A percentile compares a stretch with the other conserved stretches of the same genome.
Evolutionary conservation across 2,888 invertebrate species (phyloP).

Genomic region (Chironomus tentans): DNA sequence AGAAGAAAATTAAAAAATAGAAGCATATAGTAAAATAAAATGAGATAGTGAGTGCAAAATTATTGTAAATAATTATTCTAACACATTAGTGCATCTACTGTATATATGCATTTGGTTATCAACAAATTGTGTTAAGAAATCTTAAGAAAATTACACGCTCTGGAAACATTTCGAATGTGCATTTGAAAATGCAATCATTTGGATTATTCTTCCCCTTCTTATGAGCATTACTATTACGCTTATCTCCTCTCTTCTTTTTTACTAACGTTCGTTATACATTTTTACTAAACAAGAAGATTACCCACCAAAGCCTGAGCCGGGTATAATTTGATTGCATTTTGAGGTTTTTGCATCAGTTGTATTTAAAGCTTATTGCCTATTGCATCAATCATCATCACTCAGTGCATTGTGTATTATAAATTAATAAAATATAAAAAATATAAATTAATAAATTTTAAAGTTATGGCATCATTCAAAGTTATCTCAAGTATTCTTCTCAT

Average conservation of each 20-base stretch:
- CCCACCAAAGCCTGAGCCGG: not conserved
- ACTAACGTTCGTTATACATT: not conserved
- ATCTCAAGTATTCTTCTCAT: constrained; percentile 28
- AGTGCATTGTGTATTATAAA: constrained; percentile 3
- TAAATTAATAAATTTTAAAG: not conserved
- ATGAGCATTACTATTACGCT: not conserved
- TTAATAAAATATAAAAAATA: not conserved
- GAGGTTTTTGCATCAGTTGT: constrained; percentile 21
- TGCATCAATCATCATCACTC: not conserved
- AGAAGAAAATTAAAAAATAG: too few species aligned
- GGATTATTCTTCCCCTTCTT: not conserved
- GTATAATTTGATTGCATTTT: constrained; percentile 20
- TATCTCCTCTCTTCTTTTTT: constrained; percentile 7
- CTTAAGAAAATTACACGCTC: constrained; percentile 23
- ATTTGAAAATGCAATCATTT: constrained; percentile 23
- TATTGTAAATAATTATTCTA: not conserved
- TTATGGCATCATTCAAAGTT: constrained; percentile 16
- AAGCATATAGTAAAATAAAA: too few species aligned
- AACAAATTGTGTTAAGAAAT: constrained; percentile 20
- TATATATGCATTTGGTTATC: not conserved
- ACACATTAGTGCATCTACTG: not conserved
- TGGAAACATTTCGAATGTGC: constrained; percentile 17
- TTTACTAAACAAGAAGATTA: not conserved
- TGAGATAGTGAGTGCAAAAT: not conserved
- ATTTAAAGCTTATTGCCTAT: constrained; percentile 9